Base-by-base conservation (phyloP, 2,113 vertebrate species). In the Cyanistes caeruleus region DNA sequence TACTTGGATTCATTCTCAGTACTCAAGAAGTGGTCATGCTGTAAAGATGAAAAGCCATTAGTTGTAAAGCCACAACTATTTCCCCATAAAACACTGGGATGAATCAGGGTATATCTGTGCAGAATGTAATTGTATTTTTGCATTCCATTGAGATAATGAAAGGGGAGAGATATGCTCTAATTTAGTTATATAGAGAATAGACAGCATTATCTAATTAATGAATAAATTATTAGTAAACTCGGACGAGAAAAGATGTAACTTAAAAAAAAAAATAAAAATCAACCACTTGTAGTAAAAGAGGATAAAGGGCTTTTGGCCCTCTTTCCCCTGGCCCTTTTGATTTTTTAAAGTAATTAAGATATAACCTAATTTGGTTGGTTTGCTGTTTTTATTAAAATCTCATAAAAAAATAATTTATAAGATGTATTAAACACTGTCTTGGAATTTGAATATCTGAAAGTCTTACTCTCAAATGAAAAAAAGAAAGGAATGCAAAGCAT, bases 291-390 rank as follows among this genome's bases (percentile, higher is more conserved):
- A 52, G 5, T 58, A 17, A 10, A 75, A 48, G 7, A 76, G 1
- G 8, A 53, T 56, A 37, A 1, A 70, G 7, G 1, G 4, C 30
- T 67, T 15, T 14, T 46, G 6, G 30, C 10, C 2, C 9, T 27
- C 15, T 52, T 28, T 21, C 2, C 3, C 4, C 8, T 16, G 4
- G 6, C 1, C 1, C 1, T 10, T 19, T 52, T 22, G 15, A 21
- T 30, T 58, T 69, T 37, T 55, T 11, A 6, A 24, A 33, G 4
- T 48, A 79, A 70, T 17, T 43, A 39, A 56, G 3, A 60, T 24
- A 59, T 25, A 63, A 46, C 1, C 8, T 33, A 63, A 19, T 51
- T 86, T 79, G 1, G 1, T 69, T 78, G 21, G 1, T 43, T 52
- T 77, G 9, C 6, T 6, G 28, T 13, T 56, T 63, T 53, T 62